Conservation (phyloP, 2,888 invertebrate genomes). For the Mesorhabditis sp. region DNA sequence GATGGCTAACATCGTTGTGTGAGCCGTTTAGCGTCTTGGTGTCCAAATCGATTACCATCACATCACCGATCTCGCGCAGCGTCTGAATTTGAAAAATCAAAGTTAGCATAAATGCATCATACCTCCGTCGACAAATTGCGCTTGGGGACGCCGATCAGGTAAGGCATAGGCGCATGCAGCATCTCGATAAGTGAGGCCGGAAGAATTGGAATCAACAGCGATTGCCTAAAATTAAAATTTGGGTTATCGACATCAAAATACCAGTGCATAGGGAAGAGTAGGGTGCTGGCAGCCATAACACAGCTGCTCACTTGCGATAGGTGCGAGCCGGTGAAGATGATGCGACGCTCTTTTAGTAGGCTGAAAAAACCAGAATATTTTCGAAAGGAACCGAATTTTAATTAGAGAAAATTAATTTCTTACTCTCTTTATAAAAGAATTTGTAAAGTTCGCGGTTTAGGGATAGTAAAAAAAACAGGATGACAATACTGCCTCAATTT, state of each 20-base stretch:
- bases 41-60: conserved; percentile 89
- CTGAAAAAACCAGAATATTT: conserved; percentile 60
- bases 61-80: conserved; percentile 78
- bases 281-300: conserved; percentile 82
- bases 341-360: conserved; percentile 85
- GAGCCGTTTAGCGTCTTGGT: conserved; percentile 79
- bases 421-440: too few species aligned
- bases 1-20: conserved; percentile 74
- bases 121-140: conserved; percentile 68
- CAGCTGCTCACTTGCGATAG: conserved; percentile 81
- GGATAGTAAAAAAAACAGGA: too few species aligned
- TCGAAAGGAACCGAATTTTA: conserved; percentile 9
- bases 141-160: conserved; percentile 87
- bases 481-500: too few species aligned
- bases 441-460: too few species aligned
- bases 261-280: conserved; percentile 97
- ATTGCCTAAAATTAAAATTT: conserved; percentile 30
- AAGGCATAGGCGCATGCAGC: conserved; percentile 86
- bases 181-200: conserved; percentile 30
- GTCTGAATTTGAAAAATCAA: background rate
- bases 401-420: background rate
- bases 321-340: conserved; percentile 85
- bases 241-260: conserved; percentile 38
- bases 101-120: background rate
- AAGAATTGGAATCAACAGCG: conserved; percentile 24